Evolutionary conservation across 2,797 vertebrate species (phyloP).

Genomic region (Vireo griseus): DNA sequence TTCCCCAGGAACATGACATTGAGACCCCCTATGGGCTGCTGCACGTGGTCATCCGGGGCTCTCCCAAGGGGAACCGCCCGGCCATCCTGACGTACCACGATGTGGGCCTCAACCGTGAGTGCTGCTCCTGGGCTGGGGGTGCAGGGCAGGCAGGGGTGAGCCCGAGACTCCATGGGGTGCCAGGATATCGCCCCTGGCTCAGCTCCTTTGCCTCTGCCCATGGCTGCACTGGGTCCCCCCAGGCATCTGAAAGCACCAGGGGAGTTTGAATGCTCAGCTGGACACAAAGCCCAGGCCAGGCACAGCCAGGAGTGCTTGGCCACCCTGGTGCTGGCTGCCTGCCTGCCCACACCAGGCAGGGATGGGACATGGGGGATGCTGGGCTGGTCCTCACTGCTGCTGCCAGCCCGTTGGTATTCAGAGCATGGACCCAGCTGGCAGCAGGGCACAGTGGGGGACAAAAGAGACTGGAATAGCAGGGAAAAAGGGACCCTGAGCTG

Average conservation of each 20-base stretch:
- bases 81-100: slow-evolving; percentile 97
- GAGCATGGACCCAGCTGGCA: background rate
- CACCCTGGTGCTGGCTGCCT: background rate
- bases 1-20: slow-evolving; percentile 90
- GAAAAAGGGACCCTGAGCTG: accelerated
- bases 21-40: slow-evolving; percentile 94
- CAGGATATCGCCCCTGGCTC: background rate
- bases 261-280: background rate
- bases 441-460: accelerated
- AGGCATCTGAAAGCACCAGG: background rate
- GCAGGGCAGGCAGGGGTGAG: background rate
- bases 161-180: background rate
- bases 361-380: accelerated
- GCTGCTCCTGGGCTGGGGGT: background rate
- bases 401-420: accelerated
- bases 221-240: background rate
- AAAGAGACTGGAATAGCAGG: background rate
- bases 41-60: slow-evolving; percentile 93
- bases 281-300: background rate
- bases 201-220: background rate
- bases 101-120: slow-evolving; percentile 97
- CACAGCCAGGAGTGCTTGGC: background rate
- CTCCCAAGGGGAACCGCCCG: slow-evolving; percentile 91
- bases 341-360: background rate
- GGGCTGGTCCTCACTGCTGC: accelerated